phyloP scores from a whole-genome alignment of 2,113 vertebrate genomes.

The Tenebrosternarchus preto region DNA sequence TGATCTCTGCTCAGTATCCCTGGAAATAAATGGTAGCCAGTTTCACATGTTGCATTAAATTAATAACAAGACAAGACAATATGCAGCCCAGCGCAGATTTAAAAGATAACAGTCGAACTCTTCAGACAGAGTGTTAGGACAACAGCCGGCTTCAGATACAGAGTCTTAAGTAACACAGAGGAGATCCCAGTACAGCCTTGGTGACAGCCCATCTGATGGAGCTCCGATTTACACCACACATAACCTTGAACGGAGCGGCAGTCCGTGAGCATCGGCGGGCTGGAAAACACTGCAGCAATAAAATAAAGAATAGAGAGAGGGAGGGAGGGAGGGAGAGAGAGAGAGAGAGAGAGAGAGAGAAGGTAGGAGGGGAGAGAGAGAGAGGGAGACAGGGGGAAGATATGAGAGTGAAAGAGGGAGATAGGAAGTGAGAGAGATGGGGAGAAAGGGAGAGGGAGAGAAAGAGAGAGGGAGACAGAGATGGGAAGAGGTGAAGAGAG shows the following conservation, averaged over 20 bases:
- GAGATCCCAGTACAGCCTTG: conserved; percentile 21
- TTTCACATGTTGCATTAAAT: neutral
- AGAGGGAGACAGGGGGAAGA: no score
- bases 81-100: neutral
- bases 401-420: no score
- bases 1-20: neutral
- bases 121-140: no score
- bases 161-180: conserved; percentile 15
- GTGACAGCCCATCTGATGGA: conserved; percentile 39
- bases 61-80: neutral
- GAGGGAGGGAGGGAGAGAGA: neutral
- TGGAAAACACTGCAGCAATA: conserved; percentile 30
- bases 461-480: neutral
- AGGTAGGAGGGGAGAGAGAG: neutral
- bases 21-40: neutral
- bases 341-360: neutral
- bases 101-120: neutral
- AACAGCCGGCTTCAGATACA: neutral
- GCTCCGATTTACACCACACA: conserved; percentile 40
- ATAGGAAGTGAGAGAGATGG: no score
- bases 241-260: conserved; percentile 40
- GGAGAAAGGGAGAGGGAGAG: no score
- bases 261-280: conserved; percentile 9
- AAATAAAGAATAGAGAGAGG: conserved; percentile 24
- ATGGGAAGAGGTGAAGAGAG: neutral